Evolutionary conservation across 1,140 invertebrate genomes (phyloP).

Genomic region (Pomacea maculata): DNA sequence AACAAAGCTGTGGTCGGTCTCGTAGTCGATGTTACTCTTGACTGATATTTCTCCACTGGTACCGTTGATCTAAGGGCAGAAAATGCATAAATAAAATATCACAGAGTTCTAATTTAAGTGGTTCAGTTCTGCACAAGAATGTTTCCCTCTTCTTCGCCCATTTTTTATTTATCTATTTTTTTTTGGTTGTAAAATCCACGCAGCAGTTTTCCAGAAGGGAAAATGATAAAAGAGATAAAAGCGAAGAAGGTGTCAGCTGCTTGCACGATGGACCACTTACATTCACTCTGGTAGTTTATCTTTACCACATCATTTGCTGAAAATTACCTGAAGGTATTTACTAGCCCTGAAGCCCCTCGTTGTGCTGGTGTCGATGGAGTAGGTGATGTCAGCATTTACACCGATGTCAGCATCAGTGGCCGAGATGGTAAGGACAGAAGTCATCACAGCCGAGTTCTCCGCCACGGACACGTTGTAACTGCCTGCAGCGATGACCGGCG

Average conservation of each 20-base stretch:
- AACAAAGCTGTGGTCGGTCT: slow-evolving; percentile 81
- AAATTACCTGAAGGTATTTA: slow-evolving; percentile 79
- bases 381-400: slow-evolving; percentile 63
- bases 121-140: too few species aligned
- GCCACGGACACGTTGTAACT: slow-evolving; percentile 74
- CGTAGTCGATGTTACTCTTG: slow-evolving; percentile 81
- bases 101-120: too few species aligned
- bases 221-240: too few species aligned
- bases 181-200: too few species aligned
- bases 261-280: too few species aligned
- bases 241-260: too few species aligned
- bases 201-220: too few species aligned
- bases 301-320: background rate
- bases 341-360: slow-evolving; percentile 42
- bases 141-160: too few species aligned
- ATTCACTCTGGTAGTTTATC: too few species aligned
- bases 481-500: slow-evolving; percentile 61
- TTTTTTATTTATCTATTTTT: too few species aligned
- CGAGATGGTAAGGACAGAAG: slow-evolving; percentile 80
- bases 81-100: too few species aligned
- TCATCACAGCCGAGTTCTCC: slow-evolving; percentile 88
- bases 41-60: slow-evolving; percentile 77
- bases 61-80: slow-evolving; percentile 60
- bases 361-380: slow-evolving; percentile 82
- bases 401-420: slow-evolving; percentile 67